Base-by-base conservation (phyloP, 2,797 vertebrate species). In the Sus cebifrons region DNA sequence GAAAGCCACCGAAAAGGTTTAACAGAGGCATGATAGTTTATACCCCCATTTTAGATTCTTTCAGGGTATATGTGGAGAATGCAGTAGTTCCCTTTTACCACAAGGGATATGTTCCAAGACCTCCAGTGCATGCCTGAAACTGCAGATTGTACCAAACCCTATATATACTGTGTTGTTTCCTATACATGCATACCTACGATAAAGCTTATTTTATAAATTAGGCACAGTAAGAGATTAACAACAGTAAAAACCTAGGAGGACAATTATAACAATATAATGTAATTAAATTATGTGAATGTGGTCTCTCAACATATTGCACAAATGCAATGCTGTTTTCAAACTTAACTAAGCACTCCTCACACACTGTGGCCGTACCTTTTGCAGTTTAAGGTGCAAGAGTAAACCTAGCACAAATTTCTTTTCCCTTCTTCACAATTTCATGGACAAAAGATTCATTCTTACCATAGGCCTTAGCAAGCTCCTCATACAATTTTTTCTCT, bases 1-100 rank as follows among this genome's bases (percentile, higher is more conserved):
- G 32, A 94, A 91, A 68, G 16, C 8, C 44, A 40, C 9, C 67
- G 58, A 74, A 64, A 11, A 32, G 10, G 9, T 68, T 86, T 73
- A 82, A 92, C 16, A 79, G 23, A n/a, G 13, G 16, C 64, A 65
- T n/a, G n/a, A 27, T 4, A 16, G 17, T 12, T 40, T 86, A 2
- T 32, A 32, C 25, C 84, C 18, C 93, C 54, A 86, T 92, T 68
- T 65, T 36, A 64, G 27, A 27, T 91, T 86, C 77, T 70, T 68
- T 32, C 78, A 29, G 52, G 44, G 73, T 36, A 67, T 81, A 78
- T 6, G 17, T 11, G 8, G 64, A 32, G 52, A 90, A 84, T 2
- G 52, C 54, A 14, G 10, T 13, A 56, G 27, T 77, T 5, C 17
- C 17, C 17, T 21, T 56, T 54, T 54, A 6, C 74, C 3, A 1